Conservation (phyloP, 2,113 vertebrate species). For the Ptilonorhynchus violaceus region DNA sequence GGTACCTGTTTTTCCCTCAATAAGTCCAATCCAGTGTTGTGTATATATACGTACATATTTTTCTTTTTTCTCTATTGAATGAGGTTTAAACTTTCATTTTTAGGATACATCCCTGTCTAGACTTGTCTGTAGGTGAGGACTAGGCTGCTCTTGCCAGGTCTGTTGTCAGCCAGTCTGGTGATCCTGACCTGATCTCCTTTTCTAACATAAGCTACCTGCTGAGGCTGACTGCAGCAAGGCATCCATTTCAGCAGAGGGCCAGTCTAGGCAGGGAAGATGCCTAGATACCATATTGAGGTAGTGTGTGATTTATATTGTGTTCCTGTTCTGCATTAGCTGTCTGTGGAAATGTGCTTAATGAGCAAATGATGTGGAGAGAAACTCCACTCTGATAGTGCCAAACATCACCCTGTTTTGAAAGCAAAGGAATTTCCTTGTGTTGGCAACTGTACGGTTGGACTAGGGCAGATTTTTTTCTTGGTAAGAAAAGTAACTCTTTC, state of each 20-base stretch:
- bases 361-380: not conserved
- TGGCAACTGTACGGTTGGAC: not conserved
- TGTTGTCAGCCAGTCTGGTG: not conserved
- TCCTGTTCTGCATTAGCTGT: not conserved
- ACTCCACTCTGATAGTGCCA: not conserved
- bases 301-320: not conserved
- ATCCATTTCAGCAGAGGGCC: not conserved
- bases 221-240: not conserved
- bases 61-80: not conserved
- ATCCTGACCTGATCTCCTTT: not conserved
- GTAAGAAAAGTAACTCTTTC: not conserved
- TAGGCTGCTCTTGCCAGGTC: not conserved
- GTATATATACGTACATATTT: fast-evolving
- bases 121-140: not conserved
- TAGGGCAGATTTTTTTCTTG: not conserved
- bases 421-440: not conserved
- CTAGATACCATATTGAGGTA: not conserved
- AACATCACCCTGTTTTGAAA: not conserved
- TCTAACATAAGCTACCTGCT: not conserved
- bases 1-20: not conserved
- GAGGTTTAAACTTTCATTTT: not conserved
- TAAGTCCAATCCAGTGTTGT: not conserved
- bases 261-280: not conserved
- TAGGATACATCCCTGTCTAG: not conserved
- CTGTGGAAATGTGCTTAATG: not conserved